phyloP scores from a whole-genome alignment of 2,888 invertebrate genomes.

The Sinodicranocentrus sp. region DNA sequence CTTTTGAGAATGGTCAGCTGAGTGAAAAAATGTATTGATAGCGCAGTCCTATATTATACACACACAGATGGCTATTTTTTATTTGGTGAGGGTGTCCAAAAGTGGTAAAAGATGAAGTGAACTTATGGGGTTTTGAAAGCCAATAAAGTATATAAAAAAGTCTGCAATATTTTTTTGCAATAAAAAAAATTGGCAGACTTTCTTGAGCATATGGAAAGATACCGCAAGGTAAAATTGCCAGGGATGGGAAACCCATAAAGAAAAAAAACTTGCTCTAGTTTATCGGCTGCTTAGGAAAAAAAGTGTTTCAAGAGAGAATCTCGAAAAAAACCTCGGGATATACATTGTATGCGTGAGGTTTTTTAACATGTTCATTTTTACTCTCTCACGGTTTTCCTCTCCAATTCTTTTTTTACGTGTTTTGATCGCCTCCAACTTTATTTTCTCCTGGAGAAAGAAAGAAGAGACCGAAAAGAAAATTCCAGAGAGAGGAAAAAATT shows the following conservation, averaged over 20 bases:
- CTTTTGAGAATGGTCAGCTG: background rate
- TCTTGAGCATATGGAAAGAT: no score
- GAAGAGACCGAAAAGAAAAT: background rate
- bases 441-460: slow-evolving; percentile 8
- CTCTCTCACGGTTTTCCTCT: no score
- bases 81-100: slow-evolving; percentile 5
- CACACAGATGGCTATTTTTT: background rate
- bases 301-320: background rate
- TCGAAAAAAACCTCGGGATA: background rate
- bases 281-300: background rate
- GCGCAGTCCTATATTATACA: background rate
- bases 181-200: slow-evolving; percentile 29
- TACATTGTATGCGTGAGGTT: background rate
- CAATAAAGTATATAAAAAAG: background rate
- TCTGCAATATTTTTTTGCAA: background rate
- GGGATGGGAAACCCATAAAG: slow-evolving; percentile 1
- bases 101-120: slow-evolving; percentile 34
- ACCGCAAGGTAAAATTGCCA: no score
- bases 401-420: slow-evolving; percentile 20
- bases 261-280: background rate
- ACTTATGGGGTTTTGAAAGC: background rate
- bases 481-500: slow-evolving; percentile 16
- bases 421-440: slow-evolving; percentile 34
- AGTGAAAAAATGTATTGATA: background rate
- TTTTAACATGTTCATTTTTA: slow-evolving; percentile 2